Percentiles rank a stretch among this genome's conserved stretches.
Conservation (phyloP, 2,113 vertebrate genomes). For the Lycocorax pyrrhopterus region DNA sequence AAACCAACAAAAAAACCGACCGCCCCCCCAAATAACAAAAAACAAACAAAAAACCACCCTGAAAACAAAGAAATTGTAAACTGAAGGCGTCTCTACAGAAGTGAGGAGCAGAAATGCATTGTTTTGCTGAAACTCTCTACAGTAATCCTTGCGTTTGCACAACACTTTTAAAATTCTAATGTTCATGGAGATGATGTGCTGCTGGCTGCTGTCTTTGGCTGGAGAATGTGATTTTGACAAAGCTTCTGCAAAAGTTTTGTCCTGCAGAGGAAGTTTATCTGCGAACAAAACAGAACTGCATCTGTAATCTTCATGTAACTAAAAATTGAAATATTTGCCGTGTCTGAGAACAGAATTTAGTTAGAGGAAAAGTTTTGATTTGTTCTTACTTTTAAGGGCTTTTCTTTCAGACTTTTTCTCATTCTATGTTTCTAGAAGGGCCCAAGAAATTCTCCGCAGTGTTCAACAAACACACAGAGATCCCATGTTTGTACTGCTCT, state of each 20-base stretch:
- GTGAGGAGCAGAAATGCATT: not conserved
- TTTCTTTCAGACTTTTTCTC: not conserved
- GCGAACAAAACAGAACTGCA: not conserved
- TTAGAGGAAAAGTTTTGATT: not conserved
- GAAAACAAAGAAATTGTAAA: not conserved
- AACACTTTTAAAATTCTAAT: not conserved
- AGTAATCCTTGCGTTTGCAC: not conserved
- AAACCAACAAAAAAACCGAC: not conserved
- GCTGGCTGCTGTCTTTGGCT: not conserved
- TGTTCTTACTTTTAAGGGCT: not conserved
- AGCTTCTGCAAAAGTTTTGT: not conserved
- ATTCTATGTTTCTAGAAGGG: not conserved
- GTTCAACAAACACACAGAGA: not conserved
- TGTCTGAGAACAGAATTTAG: not conserved
- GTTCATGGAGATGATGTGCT: not conserved
- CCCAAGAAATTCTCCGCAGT: not conserved
- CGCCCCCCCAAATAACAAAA: not conserved
- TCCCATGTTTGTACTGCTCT: not conserved
- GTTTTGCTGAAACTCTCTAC: not conserved
- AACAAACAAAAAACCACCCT: not conserved
- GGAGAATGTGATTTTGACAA: not conserved
- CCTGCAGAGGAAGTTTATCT: not conserved
- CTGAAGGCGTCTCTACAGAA: not conserved
- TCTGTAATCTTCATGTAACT: not conserved
- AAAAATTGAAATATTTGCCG: not conserved